Conservation (phyloP, 2,797 vertebrate species). For the Sebastiscus albofasciatus region DNA sequence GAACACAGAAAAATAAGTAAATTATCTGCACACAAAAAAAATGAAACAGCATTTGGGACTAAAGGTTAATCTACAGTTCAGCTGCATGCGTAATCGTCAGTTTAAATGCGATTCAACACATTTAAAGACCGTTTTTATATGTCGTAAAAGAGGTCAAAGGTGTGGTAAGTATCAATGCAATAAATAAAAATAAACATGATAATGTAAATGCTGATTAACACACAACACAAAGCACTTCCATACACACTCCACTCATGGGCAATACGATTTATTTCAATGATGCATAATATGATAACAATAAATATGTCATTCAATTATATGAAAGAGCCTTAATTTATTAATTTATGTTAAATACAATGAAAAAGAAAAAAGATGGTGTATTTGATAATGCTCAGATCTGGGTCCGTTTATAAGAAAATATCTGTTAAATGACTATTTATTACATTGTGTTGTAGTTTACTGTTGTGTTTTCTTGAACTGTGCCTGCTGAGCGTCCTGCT, state of each 20-base stretch:
- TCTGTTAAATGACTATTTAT: background rate
- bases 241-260: background rate
- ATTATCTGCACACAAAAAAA: background rate
- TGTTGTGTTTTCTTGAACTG: background rate
- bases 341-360: conserved; percentile 49
- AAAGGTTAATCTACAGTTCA: too few relatives aligned
- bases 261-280: background rate
- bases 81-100: background rate
- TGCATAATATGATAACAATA: conserved; percentile 33
- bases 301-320: conserved; percentile 35
- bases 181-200: background rate
- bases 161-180: background rate
- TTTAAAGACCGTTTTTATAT: background rate
- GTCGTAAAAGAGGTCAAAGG: background rate
- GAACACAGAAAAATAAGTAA: background rate
- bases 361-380: conserved; percentile 14
- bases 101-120: background rate
- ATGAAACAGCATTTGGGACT: too few relatives aligned
- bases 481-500: background rate
- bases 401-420: background rate
- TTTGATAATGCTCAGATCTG: background rate
- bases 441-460: background rate
- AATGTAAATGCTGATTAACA: background rate
- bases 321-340: conserved; percentile 27
- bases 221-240: background rate